Evolutionary conservation across 2,113 vertebrate species (phyloP), one percentile per base, ranked within the genome.

Genomic region (Tonatia bakeri): DNA sequence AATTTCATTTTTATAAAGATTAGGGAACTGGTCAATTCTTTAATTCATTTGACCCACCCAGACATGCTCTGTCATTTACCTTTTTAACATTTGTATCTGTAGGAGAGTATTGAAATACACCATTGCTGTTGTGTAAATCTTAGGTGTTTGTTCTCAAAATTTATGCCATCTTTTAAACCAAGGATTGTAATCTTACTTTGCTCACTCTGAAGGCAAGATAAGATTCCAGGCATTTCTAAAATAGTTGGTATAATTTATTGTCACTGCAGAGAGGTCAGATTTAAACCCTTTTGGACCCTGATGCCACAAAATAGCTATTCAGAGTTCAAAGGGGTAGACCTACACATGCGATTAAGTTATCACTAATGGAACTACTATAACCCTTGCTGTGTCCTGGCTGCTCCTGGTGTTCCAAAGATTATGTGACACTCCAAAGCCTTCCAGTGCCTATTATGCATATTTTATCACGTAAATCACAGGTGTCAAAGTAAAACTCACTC

Each of bases 181-280:
- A 94, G 96, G 77, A 95, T 73, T 94, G 90, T 93, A 95, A 96
- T 97, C 87, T 96, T 83, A 94, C 85, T 95, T 97, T 98, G 90
- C 96, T 97, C 96, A 95, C 97, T 91, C 91, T 94, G 96, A 96
- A 97, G 97, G 98, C 90, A 97, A 98, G 98, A 98, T 98, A 98
- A 98, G 97, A 98, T 98, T 98, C 98, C 98, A 98, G 84, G 92
- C 98, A 99, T 99, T 99, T 98, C 98, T 98, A 91, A 98, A 98
- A 98, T 98, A 98, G 96, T 98, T 98, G 84, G 43, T 96, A 97
- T 98, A 98, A 99, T 98, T 98, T 99, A 99, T 98, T 98, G 98
- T 98, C 98, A 96, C 97, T 97, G 97, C 94, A 97, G 97, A 97
- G 97, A 96, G 97, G 98, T 98, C 98, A 98, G 98, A 98, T 98